Evolutionary conservation across 30 jellyfish, hydroid and myxozoan species (phyloP).

Genomic region (Phacellophora camtschatica): DNA sequence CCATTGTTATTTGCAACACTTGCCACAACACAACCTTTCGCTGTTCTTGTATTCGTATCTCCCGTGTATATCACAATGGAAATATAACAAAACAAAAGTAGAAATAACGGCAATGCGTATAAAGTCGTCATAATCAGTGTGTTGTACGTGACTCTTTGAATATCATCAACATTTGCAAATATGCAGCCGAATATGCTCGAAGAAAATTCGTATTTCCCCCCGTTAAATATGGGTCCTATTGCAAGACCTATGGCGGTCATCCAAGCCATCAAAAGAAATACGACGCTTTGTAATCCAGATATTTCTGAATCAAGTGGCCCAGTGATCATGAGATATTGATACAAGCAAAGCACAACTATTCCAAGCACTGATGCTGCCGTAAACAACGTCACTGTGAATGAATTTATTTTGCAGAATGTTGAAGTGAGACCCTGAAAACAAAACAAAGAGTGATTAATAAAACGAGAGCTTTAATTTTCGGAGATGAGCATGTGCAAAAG

Average conservation of each 20-base stretch:
- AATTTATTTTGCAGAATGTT: slow-evolving; percentile 49
- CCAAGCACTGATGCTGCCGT: slow-evolving; percentile 27
- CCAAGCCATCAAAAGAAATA: slow-evolving; percentile 41
- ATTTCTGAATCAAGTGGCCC: slow-evolving; percentile 48
- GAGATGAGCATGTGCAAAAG: background rate
- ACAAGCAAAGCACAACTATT: slow-evolving; percentile 27
- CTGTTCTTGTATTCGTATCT: slow-evolving; percentile 39
- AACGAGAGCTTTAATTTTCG: background rate
- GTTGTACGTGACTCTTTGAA: slow-evolving; percentile 34
- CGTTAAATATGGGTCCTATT: slow-evolving; percentile 41
- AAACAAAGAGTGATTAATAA: background rate
- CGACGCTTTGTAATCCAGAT: slow-evolving; percentile 18
- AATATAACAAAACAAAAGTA: slow-evolving; percentile 25
- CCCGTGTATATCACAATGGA: slow-evolving; percentile 3
- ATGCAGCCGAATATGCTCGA: slow-evolving; percentile 64
- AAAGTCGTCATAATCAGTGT: slow-evolving; percentile 9
- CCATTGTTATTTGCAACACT: slow-evolving; percentile 47
- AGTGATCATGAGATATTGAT: slow-evolving; percentile 67
- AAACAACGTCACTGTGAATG: slow-evolving; percentile 35
- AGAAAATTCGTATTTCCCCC: slow-evolving; percentile 69
- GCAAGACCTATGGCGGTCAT: slow-evolving; percentile 34
- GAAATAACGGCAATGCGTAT: slow-evolving; percentile 24
- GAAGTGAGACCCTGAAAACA: slow-evolving; percentile 34
- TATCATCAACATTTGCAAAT: background rate
- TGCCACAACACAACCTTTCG: slow-evolving; percentile 57